Base-by-base conservation (phyloP, 2,888 invertebrate genomes). In the Pogonocherus hispidulus region DNA sequence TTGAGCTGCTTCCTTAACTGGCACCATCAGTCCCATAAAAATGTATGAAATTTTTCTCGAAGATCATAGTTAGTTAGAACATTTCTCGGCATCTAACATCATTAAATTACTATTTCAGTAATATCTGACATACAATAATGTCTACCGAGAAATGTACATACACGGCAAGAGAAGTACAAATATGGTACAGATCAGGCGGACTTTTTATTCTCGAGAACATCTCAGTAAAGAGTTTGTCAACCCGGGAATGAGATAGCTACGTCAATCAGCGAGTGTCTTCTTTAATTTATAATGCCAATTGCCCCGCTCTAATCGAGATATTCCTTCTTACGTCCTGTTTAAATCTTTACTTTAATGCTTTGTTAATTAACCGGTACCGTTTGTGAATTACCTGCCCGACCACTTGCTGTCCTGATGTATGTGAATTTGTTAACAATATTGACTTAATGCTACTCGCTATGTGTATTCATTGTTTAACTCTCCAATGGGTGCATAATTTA, bases 101-200 rank as follows among this genome's bases (percentile, higher is more conserved):
- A 57, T 57, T 57, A 57, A 59, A 59, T 59, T 59, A 67, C 59
- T 63, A 63, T 59, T 67, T 56, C 47, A 56, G 67, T 59, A 63
- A 67, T 63, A 67, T 67, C 63, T 67, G 67, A 59, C 59, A 47
- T 59, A 59, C 46, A 59, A 23, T 47, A 47, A 59, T 59, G 59
- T 59, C 47, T 71, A 71, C 69, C 51, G 60, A 66, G 65, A 66
- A 69, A 37, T 66, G 63, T 66, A 69, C 69, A 56, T 71, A 74
- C 55, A 74, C 69, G 74, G 72, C 37, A 71, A 63, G 59, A 51
- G 66, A 63, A 37, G 60, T 70, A 69, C 71, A 70, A 75, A 73
- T 72, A 73, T 69, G 72, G 72, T 32, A 47, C 51, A 54, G 57
- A 62, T 69, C 62, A 67, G 63, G 63, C 63, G 52, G 57, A 54